Base-by-base conservation (phyloP, 2,888 invertebrate genomes). In the Heliconius aoede region DNA sequence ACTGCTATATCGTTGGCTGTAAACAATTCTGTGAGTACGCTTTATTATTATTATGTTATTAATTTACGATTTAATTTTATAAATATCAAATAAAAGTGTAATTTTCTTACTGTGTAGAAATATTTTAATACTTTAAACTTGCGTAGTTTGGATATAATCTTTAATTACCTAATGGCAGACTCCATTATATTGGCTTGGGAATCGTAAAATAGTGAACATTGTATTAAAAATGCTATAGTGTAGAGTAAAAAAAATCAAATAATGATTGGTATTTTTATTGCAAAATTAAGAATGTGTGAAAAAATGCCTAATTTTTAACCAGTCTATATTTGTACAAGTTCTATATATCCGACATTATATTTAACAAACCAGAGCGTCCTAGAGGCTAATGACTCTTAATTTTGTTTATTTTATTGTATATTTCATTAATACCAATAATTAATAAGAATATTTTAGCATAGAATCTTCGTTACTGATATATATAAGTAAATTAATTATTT, bases 1-100 rank as follows among this genome's bases (percentile, higher is more conserved):
- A 86, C 88, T 86, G 87, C 87, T 86, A 80, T 88, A 88, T 81
- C 88, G 88, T 87, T 89, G 84, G 89, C 91, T 87, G 91, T 94
- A 92, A 93, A 94, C 92, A 93, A 87, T 86, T 89, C 86, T 84
- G 94, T 94, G 83, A 93, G 94, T 90, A 90, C 83, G 82, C 82
- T 61, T 76, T 78, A 80, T 58, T 80, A 76, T 82, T 81, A 80
- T 58, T 80, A 76, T 82, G 81, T 79, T 80, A 71, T 67, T 81
- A 76, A 58, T 74, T 73, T 67, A 24, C 51, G 68, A 30, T 55
- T 76, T 71, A 76, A 72, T 75, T 78, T 80, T 58, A 69, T 46
- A 62, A 65, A 72, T 69, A 72, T 74, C 74, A 68, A 74, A 32
- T 73, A n/a, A 73, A 68, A n/a, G 62, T 69, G 68, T 69, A 73